Conservation (phyloP, 1,140 invertebrate genomes). For the Idris sp. region DNA sequence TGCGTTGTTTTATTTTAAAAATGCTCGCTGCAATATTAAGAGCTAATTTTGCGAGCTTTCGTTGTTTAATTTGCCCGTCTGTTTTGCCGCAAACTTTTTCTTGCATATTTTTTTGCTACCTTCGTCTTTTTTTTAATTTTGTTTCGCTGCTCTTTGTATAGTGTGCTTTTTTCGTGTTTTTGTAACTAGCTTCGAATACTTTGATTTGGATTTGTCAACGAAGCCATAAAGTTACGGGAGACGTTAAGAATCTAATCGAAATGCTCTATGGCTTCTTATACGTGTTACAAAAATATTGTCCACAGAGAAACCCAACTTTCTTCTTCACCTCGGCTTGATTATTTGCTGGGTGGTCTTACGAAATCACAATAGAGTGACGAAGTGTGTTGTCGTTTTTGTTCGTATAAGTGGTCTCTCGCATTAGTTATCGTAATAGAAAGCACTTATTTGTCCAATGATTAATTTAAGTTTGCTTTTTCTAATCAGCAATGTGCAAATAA, state of each 20-base stretch:
- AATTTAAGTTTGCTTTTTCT: too few relatives aligned
- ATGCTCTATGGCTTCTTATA: constrained; percentile 65
- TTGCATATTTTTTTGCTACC: not conserved
- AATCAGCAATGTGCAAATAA: too few relatives aligned
- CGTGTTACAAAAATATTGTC: constrained; percentile 60
- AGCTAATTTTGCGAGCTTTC: constrained; percentile 15
- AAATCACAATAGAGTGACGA: constrained; percentile 21
- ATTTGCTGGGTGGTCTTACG: constrained; percentile 33
- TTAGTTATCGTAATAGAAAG: not conserved
- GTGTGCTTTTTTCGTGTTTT: constrained; percentile 14
- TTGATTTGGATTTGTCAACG: constrained; percentile 63
- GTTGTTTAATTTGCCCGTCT: constrained; percentile 16
- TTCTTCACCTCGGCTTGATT: constrained; percentile 34
- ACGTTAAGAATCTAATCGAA: constrained; percentile 70
- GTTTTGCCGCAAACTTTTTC: too few relatives aligned
- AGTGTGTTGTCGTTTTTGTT: not conserved
- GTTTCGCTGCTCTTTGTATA: too few relatives aligned
- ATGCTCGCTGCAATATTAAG: constrained; percentile 26
- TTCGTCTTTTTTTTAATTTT: constrained; percentile 6
- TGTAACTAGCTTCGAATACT: constrained; percentile 14
- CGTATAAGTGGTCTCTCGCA: not conserved
- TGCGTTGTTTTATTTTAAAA: constrained; percentile 34
- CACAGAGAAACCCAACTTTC: constrained; percentile 50
- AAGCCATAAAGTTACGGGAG: constrained; percentile 62
- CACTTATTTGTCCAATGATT: too few relatives aligned